A percentile compares a stretch with the other conserved stretches of the same genome.
Conservation (phyloP, 2,888 invertebrate genomes). For the Eupithecia pulchellata region DNA sequence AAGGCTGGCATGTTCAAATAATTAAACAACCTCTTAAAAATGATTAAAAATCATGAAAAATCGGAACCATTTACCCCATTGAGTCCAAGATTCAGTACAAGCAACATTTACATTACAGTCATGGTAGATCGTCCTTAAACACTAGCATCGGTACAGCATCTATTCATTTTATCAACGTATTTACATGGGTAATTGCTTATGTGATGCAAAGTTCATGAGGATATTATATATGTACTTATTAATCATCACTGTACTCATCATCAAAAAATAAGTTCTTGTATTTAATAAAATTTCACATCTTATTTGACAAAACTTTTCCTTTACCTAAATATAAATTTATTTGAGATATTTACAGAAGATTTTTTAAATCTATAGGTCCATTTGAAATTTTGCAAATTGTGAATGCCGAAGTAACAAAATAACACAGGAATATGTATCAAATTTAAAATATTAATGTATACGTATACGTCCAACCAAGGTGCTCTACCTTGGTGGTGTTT, state of each 20-base stretch:
- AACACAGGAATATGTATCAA: too few relatives aligned
- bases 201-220: conserved; percentile 19
- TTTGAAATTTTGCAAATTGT: background rate
- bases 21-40: too few relatives aligned
- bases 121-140: conserved; percentile 25
- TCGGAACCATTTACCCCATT: background rate
- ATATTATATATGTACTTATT: background rate
- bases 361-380: background rate
- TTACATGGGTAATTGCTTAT: conserved; percentile 29
- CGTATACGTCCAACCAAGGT: too few relatives aligned
- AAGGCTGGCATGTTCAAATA: too few relatives aligned
- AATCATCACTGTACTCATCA: background rate
- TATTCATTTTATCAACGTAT: conserved; percentile 20
- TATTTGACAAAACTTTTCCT: background rate
- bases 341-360: background rate
- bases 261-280: background rate
- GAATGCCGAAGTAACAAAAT: background rate
- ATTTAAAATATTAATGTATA: too few relatives aligned
- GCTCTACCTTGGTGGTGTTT: too few relatives aligned
- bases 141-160: conserved; percentile 11
- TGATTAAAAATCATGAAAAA: background rate
- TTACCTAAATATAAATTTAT: background rate
- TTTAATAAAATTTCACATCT: background rate
- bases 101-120: conserved; percentile 23
- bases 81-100: background rate